These are phyloP conservation scores for Ischnura elegans DNA, from an alignment of 2,888 invertebrate genomes.

Conservation along the genomic window DNA sequence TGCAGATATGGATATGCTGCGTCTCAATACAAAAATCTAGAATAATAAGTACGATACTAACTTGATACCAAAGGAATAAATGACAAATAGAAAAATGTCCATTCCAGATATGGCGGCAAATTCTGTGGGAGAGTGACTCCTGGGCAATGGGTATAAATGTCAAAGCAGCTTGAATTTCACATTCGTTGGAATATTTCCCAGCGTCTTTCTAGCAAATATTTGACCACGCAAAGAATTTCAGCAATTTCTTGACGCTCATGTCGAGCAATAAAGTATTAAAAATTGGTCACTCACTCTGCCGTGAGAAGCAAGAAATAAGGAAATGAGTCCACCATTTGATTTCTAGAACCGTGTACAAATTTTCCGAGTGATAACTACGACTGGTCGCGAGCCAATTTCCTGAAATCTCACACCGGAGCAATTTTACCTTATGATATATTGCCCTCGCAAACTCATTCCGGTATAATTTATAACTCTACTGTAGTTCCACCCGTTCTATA, in stretches of 20 bases:
- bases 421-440: slow-evolving; percentile 43
- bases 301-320: slow-evolving; percentile 8
- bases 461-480: slow-evolving; percentile 32
- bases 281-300: neutral
- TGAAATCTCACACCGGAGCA: slow-evolving; percentile 23
- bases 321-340: slow-evolving; percentile 9
- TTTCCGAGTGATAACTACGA: neutral
- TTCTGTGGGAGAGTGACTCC: too few species aligned
- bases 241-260: neutral
- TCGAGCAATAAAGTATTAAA: neutral
- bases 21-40: too few species aligned
- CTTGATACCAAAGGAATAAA: too few species aligned
- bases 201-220: neutral
- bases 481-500: slow-evolving; percentile 12
- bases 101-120: too few species aligned
- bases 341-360: slow-evolving; percentile 11
- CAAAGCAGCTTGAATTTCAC: neutral
- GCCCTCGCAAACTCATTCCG: slow-evolving; percentile 4
- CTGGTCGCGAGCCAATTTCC: slow-evolving; percentile 49
- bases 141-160: too few species aligned
- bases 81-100: too few species aligned
- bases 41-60: too few species aligned
- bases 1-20: too few species aligned
- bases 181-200: neutral
- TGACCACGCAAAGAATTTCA: neutral